Percentiles rank a stretch among this genome's conserved stretches.
phyloP scores from a whole-genome alignment of 2,113 vertebrate genomes.

The Tauraco erythrolophus region DNA sequence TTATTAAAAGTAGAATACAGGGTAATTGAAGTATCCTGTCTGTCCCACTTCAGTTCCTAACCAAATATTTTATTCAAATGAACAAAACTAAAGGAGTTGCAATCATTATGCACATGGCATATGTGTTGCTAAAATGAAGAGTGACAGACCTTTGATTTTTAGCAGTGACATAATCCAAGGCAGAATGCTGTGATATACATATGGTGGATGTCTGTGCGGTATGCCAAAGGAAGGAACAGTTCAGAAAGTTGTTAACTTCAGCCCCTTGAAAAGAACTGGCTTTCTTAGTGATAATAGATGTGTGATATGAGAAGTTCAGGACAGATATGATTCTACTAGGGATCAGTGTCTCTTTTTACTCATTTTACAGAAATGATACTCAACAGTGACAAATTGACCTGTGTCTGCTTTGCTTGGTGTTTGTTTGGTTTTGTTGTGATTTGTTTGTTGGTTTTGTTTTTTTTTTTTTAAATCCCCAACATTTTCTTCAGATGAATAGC shows the following conservation, averaged over 20 bases:
- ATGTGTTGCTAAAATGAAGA: constrained; percentile 14
- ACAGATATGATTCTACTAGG: background rate
- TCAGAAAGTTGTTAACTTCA: constrained; percentile 39
- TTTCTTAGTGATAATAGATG: background rate
- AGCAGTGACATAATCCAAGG: background rate
- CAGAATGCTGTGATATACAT: background rate
- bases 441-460: no score
- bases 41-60: background rate
- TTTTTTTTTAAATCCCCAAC: no score
- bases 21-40: background rate
- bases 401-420: background rate
- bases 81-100: background rate
- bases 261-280: background rate
- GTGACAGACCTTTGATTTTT: constrained; percentile 55
- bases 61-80: background rate
- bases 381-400: background rate
- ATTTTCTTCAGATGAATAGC: background rate
- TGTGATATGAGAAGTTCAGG: background rate
- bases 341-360: background rate
- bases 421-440: no score
- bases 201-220: constrained; percentile 23
- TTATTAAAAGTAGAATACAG: background rate
- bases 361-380: background rate
- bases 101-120: background rate
- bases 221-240: constrained; percentile 16